Base-by-base conservation (phyloP, 2,888 invertebrate species). In the Crossocerus cetratus region DNA sequence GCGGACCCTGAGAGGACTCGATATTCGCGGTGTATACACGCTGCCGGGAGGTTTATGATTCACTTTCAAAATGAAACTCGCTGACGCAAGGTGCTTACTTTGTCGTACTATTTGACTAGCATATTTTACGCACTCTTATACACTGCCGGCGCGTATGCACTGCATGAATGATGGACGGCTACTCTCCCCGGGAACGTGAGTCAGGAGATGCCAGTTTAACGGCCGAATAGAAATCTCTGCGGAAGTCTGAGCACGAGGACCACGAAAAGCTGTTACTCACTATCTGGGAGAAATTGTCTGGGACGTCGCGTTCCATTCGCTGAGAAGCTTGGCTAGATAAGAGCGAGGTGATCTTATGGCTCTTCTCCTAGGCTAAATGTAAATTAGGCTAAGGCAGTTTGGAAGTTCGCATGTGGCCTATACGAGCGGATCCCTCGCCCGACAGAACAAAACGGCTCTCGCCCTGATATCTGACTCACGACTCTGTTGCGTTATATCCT, bases 331-430 rank as follows among this genome's bases (percentile, higher is more conserved):
- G 61, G 43, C 57, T 64, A 59, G 73, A 79, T 71, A 78, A 78
- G 68, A 65, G 61, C 55, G 18, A 55, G 16, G 45, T 43, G 68
- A 79, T 79, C 68, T 73, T 76, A 58, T 53, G 32, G 70, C 13
- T 69, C 59, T 67, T 44, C 70, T 42, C 21, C 63, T 44, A 59
- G 72, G 70, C 63, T n/a, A 72, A 81, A 82, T 82, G 84, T 81
- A 84, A 84, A 84, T 84, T 84, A 69, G 62, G 70, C 22, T 79
- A 78, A 84, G 83, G 78, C 82, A 81, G 77, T 85, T 83, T 83
- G 74, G 71, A 79, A 85, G 78, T 83, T 85, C 72, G 76, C 73
- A 77, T 79, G 75, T 73, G 57, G 65, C 63, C 63, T 68, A 74
- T 62, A 65, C 42, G 53, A 81, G 61, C 56, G 61, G 65, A 75